These are phyloP conservation scores for Netelia fuscicornis DNA, from an alignment of 2,888 invertebrate species.

Conservation along the genomic window DNA sequence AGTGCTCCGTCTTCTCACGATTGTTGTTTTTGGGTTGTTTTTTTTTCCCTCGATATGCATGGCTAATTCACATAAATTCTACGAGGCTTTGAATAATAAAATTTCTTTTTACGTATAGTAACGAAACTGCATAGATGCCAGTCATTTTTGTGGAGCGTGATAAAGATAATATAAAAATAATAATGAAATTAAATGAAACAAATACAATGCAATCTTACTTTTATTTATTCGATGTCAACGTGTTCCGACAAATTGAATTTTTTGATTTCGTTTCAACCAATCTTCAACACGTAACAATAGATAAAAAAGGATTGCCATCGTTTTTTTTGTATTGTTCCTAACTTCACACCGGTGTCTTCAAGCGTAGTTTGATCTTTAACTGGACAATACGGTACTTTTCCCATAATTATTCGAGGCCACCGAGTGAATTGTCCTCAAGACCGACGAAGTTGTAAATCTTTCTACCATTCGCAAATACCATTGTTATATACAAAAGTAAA, in stretches of 20 bases:
- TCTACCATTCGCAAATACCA: conserved; percentile 14
- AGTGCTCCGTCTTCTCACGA: background rate
- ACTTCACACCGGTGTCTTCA: background rate
- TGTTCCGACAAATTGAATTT: too few species aligned
- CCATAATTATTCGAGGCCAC: conserved; percentile 24
- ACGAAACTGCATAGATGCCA: background rate
- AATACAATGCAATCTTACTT: too few species aligned
- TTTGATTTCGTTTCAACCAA: too few species aligned
- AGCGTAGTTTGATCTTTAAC: background rate
- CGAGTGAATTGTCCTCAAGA: conserved; percentile 11
- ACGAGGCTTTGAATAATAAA: background rate
- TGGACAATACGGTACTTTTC: background rate
- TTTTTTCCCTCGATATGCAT: conserved; percentile 1
- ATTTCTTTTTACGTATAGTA: conserved; percentile 4
- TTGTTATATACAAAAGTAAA: conserved; percentile 2
- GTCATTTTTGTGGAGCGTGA: background rate
- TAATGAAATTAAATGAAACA: too few species aligned
- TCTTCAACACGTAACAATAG: background rate
- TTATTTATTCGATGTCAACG: too few species aligned
- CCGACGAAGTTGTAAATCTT: background rate
- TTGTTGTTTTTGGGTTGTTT: background rate
- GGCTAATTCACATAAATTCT: conserved; percentile 28
- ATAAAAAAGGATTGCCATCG: background rate
- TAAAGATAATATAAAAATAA: background rate
- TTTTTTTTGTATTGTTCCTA: background rate